A percentile compares a stretch with the other conserved stretches of the same genome.
Evolutionary conservation across 2,113 vertebrate genomes (phyloP).

Genomic region (Edolisoma coerulescens): DNA sequence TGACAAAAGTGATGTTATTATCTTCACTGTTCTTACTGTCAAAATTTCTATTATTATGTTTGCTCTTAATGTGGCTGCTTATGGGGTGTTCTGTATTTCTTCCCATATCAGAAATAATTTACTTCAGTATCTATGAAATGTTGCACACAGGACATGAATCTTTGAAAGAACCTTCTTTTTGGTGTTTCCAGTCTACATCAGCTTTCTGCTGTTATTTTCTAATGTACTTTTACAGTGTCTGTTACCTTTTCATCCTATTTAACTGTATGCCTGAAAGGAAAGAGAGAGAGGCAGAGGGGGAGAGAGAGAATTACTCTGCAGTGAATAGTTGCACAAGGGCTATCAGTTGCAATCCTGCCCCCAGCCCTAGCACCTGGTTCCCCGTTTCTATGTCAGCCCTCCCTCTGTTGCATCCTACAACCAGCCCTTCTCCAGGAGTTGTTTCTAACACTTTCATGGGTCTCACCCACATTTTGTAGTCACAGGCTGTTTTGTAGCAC

Average conservation of each 20-base stretch:
- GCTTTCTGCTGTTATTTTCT: neutral
- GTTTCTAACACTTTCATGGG: neutral
- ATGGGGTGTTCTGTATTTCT: neutral
- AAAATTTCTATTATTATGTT: neutral
- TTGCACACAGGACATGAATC: neutral
- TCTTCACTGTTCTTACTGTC: neutral
- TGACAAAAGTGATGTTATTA: neutral
- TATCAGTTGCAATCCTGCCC: neutral
- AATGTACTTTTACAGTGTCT: neutral
- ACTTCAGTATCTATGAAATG: neutral
- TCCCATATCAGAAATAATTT: neutral
- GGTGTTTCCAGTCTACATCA: neutral
- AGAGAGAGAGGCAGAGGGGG: neutral
- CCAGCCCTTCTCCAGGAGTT: neutral
- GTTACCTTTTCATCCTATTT: neutral
- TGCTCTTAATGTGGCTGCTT: neutral
- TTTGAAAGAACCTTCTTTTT: neutral
- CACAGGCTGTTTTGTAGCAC: neutral
- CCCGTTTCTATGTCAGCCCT: neutral
- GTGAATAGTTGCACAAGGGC: neutral
- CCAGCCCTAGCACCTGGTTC: neutral
- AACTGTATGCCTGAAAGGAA: neutral
- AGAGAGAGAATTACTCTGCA: neutral
- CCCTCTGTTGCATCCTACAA: neutral
- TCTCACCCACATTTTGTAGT: neutral